phyloP scores from a whole-genome alignment of 2,113 vertebrate genomes.

The Leptobrachium leishanense region DNA sequence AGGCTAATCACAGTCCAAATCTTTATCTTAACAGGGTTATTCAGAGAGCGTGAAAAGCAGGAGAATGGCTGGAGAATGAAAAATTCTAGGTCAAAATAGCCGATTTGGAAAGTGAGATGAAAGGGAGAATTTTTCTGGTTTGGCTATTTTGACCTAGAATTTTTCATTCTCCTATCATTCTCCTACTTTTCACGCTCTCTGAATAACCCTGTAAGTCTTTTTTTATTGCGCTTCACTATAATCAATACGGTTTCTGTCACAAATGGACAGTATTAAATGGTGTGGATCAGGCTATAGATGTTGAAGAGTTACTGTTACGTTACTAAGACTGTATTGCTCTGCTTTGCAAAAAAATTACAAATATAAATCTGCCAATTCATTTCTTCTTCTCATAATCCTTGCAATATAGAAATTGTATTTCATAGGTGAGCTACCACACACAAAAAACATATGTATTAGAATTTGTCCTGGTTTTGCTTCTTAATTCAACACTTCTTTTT shows the following conservation, averaged over 20 bases:
- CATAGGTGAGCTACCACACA: conserved; percentile 18
- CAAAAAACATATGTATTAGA: conserved; percentile 9
- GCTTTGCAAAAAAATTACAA: conserved; percentile 4
- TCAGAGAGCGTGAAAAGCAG: too few species aligned
- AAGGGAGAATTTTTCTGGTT: too few species aligned
- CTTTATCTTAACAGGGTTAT: too few species aligned
- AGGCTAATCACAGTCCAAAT: not conserved
- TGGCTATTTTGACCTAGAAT: too few species aligned
- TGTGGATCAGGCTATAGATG: not conserved
- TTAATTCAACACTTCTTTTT: conserved; percentile 4
- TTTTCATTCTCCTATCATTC: too few species aligned
- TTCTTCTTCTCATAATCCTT: conserved; percentile 3
- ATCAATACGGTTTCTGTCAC: not conserved
- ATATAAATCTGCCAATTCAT: not conserved
- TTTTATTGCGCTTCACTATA: not conserved
- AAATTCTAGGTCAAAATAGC: too few species aligned
- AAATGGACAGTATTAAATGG: not conserved
- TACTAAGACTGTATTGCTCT: not conserved
- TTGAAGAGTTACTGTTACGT: not conserved
- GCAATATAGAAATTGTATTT: conserved; percentile 23
- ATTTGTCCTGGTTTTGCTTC: conserved; percentile 14
- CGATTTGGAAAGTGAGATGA: too few species aligned
- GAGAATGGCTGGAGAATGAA: too few species aligned
- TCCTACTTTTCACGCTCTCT: too few species aligned
- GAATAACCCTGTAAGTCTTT: too few species aligned